Base-by-base conservation (phyloP, 2,113 vertebrate species). In the Pseudorhombus dupliciocellatus region DNA sequence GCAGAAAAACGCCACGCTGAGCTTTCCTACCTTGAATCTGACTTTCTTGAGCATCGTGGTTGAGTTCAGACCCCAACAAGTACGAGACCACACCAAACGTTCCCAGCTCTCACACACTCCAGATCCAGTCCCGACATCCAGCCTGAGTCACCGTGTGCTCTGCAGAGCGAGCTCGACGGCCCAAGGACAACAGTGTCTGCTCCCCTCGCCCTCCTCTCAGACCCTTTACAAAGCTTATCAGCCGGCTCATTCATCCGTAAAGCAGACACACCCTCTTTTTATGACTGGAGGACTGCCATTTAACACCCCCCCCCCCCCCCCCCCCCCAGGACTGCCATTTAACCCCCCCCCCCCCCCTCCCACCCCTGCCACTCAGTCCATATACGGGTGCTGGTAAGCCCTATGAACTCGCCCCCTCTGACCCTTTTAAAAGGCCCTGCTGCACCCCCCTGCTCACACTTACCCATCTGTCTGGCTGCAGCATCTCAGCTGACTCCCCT, bases 211-310 rank as follows among this genome's bases (percentile, higher is more conserved):
- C 83, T 74, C 87, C 91, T 87, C 81, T 79, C 77, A 88, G 85
- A 78, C 78, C 79, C 81, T 83, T 75, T 54, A 78, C 87, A 76
- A 78, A 66, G 70, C 52, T 77, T 68, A 69, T 75, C 51, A 58
- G 79, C 59, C 72, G 71, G 87, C 78, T 92, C 92, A 91, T 92
- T 92, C 91, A 91, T 88, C 69, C 65, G 63, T 52, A 80, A 90
- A 83, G 62, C 57, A 66, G 87, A 75, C 85, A 90, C 91, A 66
- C 88, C 92, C 87, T 79, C 89, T 83, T 92, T 92, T 92, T 83
- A 91, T 88, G 91, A 87, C 84, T 51, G 71, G 80, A 78, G 81
- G 84, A 80, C 76, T 67, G 76, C 85, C 70, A 85, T 89, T 89
- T 90, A 91, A 86, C 88, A 61, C 78, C 73, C 85, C 52, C 26